Base-by-base conservation (phyloP, 2,888 invertebrate species). In the Seira ritae region DNA sequence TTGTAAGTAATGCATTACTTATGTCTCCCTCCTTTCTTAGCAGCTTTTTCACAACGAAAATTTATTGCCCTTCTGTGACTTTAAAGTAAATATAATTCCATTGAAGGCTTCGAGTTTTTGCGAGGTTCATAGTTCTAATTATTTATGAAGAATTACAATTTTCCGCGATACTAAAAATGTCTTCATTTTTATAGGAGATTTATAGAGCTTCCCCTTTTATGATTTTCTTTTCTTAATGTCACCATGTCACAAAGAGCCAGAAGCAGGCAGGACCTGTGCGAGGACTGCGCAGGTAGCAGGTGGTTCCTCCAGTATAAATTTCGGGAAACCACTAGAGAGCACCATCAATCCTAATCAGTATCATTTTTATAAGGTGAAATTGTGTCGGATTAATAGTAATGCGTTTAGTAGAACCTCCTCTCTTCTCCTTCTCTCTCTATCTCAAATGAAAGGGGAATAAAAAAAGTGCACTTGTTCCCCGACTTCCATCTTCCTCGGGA, bases 51-150 rank as follows among this genome's bases (percentile, higher is more conserved):
- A 42, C 75, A 37, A 46, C 66, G 37, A 65, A 73, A 75, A 75
- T 75, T 75, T 75, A 75, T 75, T 75, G 75, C 75, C 75, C 62
- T 37, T 46, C 46, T 42, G 42, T 42, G 42, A 42, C 42, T 42
- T 42, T 42, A 42, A 42, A 42, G n/a, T 42, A 42, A 42, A 42
- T 42, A 42, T n/a, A n/a, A n/a, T n/a, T n/a, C n/a, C n/a, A n/a
- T n/a, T n/a, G n/a, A n/a, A n/a, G n/a, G n/a, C n/a, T n/a, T n/a
- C n/a, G n/a, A n/a, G n/a, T n/a, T n/a, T n/a, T n/a, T n/a, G n/a
- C n/a, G n/a, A n/a, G n/a, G n/a, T n/a, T n/a, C n/a, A n/a, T n/a
- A n/a, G n/a, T n/a, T n/a, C n/a, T n/a, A n/a, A n/a, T n/a, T n/a
- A n/a, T n/a, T n/a, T n/a, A n/a, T n/a, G n/a, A n/a, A n/a, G n/a